These are phyloP conservation scores for Zapus hudsonius DNA, from an alignment of 2,113 vertebrate species.

Conservation along the genomic window DNA sequence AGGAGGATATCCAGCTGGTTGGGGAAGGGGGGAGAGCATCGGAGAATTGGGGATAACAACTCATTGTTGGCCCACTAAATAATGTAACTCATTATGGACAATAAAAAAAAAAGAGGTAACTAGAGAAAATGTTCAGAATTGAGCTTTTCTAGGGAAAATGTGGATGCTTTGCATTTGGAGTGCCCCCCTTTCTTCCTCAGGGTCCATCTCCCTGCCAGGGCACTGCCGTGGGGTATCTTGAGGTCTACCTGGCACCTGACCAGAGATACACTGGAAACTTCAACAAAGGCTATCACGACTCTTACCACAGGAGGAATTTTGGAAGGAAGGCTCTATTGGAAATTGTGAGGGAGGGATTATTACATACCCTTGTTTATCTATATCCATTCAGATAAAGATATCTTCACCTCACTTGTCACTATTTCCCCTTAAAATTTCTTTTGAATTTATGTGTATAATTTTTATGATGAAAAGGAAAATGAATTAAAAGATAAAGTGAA, in stretches of 20 bases:
- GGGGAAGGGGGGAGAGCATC: no score
- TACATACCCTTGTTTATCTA: neutral
- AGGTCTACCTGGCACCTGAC: neutral
- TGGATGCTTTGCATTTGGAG: neutral
- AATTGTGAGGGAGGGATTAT: neutral
- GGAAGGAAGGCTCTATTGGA: neutral
- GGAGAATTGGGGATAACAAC: no score
- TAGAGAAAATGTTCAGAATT: no score
- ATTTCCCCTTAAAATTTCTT: slow-evolving; percentile 2
- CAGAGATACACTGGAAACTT: neutral
- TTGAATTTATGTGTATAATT: neutral
- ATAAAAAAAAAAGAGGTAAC: no score
- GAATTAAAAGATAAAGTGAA: neutral
- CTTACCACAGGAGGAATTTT: neutral
- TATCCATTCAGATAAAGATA: neutral
- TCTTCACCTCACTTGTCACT: neutral
- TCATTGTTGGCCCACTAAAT: no score
- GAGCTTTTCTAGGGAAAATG: neutral
- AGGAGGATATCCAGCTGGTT: no score
- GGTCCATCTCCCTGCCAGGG: neutral
- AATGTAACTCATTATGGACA: no score
- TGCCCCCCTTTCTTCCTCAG: neutral
- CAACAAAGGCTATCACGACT: neutral
- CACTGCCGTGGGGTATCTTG: neutral
- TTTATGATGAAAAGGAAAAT: neutral